Conservation (phyloP, 2,113 vertebrate species). For the Daubentonia madagascariensis region DNA sequence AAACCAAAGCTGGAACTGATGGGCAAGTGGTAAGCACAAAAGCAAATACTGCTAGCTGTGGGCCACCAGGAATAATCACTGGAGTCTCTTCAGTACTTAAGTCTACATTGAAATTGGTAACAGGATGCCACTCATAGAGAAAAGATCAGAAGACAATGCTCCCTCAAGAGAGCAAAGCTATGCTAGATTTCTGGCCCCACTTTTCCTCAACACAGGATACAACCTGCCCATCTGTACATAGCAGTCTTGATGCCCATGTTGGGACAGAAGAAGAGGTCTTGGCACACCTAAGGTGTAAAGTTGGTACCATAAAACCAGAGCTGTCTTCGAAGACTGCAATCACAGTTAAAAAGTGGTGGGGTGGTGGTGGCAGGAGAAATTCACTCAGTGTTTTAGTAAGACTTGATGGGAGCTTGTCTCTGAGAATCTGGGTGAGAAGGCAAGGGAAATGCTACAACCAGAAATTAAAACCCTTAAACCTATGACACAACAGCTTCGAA, state of each 20-base stretch:
- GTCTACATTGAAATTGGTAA: background rate
- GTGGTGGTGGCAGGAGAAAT: background rate
- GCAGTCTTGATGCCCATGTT: background rate
- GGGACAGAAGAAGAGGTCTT: background rate
- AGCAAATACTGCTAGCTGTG: background rate
- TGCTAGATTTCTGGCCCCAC: background rate
- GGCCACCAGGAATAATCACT: background rate
- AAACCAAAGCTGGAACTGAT: background rate
- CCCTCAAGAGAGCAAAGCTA: background rate
- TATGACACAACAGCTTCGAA: background rate
- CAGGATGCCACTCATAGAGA: background rate
- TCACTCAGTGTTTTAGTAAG: background rate
- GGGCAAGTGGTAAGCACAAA: background rate
- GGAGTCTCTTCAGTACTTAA: background rate
- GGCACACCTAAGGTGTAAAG: background rate
- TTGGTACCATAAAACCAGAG: background rate
- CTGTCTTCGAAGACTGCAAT: background rate
- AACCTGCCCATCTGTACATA: background rate
- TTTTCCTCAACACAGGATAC: background rate
- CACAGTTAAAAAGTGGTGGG: background rate
- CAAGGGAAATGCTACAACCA: background rate
- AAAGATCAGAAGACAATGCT: background rate
- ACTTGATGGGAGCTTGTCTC: background rate
- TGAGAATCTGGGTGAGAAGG: background rate
- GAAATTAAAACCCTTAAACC: slow-evolving; percentile 6